Conservation (phyloP, 2,113 vertebrate species). For the Antennarius striatus region DNA sequence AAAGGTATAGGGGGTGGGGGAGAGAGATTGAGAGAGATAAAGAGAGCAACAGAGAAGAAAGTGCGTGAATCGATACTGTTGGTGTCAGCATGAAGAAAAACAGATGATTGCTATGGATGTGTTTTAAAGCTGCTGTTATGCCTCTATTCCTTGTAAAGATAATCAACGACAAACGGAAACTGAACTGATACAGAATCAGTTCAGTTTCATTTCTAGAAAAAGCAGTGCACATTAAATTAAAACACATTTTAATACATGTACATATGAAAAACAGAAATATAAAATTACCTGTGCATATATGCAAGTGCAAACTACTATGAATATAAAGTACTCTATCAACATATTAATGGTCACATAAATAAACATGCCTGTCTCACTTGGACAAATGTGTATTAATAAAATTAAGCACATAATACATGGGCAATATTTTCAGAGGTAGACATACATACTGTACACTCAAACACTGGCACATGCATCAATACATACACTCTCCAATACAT, state of each 20-base stretch:
- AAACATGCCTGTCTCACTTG: not conserved
- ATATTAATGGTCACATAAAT: not conserved
- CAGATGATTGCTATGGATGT: conserved; percentile 47
- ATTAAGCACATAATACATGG: not conserved
- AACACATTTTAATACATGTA: not conserved
- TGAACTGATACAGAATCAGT: too few relatives aligned
- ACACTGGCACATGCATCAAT: not conserved
- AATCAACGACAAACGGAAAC: too few relatives aligned
- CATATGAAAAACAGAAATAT: not conserved
- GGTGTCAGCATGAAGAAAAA: conserved; percentile 43
- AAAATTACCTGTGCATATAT: not conserved
- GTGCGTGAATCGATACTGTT: conserved; percentile 44
- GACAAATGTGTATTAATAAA: not conserved
- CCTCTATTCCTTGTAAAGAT: too few relatives aligned
- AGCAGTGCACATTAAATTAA: too few relatives aligned
- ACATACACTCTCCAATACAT: not conserved
- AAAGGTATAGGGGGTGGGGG: conserved; percentile 7
- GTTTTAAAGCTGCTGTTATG: conserved; percentile 21
- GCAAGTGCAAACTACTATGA: not conserved
- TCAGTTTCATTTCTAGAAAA: too few relatives aligned
- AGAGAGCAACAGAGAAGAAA: not conserved
- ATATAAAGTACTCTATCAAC: not conserved
- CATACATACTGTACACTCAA: too few relatives aligned
- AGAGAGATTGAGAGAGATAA: not conserved
- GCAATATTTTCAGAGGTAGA: too few relatives aligned